Evolutionary conservation across 2,797 vertebrate genomes (phyloP).

Genomic region (Chloroceryle inda): DNA sequence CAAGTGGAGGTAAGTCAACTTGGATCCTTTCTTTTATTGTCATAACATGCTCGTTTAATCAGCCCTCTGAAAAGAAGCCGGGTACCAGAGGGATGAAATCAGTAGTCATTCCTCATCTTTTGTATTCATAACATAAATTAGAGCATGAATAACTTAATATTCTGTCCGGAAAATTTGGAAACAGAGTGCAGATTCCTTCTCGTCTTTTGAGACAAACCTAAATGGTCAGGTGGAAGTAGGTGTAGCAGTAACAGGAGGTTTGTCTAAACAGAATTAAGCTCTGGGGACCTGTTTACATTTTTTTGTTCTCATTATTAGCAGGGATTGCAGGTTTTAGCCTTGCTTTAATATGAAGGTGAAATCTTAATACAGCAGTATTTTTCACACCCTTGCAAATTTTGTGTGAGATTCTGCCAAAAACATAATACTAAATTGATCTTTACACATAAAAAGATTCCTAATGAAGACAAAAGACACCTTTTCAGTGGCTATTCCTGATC

Average conservation of each 20-base stretch:
- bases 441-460: background rate
- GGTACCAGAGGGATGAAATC: background rate
- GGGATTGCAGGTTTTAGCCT: background rate
- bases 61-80: background rate
- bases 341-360: background rate
- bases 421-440: background rate
- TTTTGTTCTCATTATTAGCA: background rate
- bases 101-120: background rate
- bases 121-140: background rate
- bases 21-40: background rate
- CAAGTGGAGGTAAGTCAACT: constrained; percentile 92
- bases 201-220: background rate
- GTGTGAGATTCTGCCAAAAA: background rate
- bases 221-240: background rate
- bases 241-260: background rate
- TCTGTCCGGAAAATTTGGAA: background rate
- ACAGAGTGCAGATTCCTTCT: background rate
- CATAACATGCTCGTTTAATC: background rate
- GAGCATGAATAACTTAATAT: background rate
- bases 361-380: background rate
- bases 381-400: background rate
- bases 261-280: background rate
- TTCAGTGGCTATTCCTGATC: background rate
- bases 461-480: background rate
- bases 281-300: background rate